Evolutionary conservation across 1,140 invertebrate genomes (phyloP).

Genomic region (Pemphigus obesinymphae): DNA sequence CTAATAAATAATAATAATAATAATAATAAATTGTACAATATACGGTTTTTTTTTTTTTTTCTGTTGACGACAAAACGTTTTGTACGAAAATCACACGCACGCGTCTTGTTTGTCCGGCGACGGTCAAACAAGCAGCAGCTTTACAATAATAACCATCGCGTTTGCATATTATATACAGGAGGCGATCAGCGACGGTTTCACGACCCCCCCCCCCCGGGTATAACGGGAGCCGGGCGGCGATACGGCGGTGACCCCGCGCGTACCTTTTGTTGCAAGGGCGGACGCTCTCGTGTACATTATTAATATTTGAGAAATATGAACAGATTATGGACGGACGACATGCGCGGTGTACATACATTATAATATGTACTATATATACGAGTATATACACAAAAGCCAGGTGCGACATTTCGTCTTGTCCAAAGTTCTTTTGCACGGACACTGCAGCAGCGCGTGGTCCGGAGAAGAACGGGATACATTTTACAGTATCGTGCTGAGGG

Average conservation of each 20-base stretch:
- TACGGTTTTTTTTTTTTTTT: no score
- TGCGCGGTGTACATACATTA: background rate
- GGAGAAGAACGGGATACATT: background rate
- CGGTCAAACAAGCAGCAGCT: background rate
- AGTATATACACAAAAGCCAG: background rate
- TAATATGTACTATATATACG: no score
- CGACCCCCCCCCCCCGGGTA: no score
- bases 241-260: background rate
- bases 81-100: background rate
- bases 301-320: background rate
- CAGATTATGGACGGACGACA: conserved; percentile 10
- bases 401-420: conserved; percentile 20
- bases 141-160: background rate
- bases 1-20: no score
- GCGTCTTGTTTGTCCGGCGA: background rate
- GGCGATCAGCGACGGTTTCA: background rate
- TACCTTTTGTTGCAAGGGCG: background rate
- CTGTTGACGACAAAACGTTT: conserved; percentile 23
- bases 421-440: background rate
- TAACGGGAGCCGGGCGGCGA: background rate
- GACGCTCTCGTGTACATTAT: background rate
- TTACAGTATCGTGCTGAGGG: conserved; percentile 3
- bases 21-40: no score
- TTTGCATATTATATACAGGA: background rate
- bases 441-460: background rate